phyloP scores from a whole-genome alignment of 2,113 vertebrate species.

The Oxyura jamaicensis region DNA sequence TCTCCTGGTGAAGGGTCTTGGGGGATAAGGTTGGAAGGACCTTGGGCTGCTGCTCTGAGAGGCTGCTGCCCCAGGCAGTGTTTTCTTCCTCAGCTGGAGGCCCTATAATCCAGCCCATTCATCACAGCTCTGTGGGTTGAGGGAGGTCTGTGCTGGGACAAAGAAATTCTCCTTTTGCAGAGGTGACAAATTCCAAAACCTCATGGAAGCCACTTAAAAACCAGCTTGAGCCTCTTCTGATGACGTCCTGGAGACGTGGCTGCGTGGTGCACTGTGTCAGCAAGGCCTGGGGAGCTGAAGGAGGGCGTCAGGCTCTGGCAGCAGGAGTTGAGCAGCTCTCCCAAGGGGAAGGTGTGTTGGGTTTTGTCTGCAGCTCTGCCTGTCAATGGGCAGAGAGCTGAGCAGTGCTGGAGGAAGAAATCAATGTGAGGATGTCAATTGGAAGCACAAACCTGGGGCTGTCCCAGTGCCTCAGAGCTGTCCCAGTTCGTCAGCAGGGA shows the following conservation, averaged over 20 bases:
- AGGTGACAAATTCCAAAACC: neutral
- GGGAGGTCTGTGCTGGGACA: neutral
- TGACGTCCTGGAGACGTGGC: neutral
- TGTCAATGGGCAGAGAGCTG: neutral
- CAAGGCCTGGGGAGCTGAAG: neutral
- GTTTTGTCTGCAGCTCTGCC: neutral
- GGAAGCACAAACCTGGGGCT: neutral
- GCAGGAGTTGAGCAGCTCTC: accelerated
- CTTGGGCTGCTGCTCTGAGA: neutral
- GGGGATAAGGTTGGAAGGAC: neutral
- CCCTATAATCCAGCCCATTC: neutral
- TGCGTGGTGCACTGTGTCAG: accelerated
- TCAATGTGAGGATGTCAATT: neutral
- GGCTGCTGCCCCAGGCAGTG: neutral
- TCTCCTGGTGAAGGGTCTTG: neutral
- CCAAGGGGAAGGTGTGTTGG: neutral
- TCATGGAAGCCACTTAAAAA: neutral
- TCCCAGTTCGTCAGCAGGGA: neutral
- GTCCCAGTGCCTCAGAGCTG: neutral
- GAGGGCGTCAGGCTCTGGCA: neutral
- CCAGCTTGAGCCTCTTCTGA: neutral
- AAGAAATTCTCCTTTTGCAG: neutral
- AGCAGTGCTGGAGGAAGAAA: neutral
- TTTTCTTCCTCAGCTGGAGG: neutral
- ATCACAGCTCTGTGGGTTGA: neutral